Percentiles rank a stretch among this genome's conserved stretches.
These are phyloP conservation scores for Batillaria attramentaria DNA, from an alignment of 1,140 invertebrate genomes.

Conservation along the genomic window DNA sequence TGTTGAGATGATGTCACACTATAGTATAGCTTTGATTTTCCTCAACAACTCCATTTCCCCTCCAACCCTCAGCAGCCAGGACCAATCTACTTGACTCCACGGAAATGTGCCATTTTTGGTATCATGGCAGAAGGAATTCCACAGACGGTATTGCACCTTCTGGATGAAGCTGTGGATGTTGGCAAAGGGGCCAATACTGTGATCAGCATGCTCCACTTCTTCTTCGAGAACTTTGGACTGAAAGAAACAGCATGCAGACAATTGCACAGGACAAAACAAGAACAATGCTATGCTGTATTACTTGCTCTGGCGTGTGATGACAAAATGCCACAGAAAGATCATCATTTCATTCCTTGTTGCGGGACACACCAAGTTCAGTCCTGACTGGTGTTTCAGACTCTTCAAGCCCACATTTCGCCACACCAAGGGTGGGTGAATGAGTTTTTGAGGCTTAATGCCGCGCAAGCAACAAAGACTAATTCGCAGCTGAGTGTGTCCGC, in stretches of 20 bases:
- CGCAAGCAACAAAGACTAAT: too few species aligned
- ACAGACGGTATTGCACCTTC: slow-evolving; percentile 35
- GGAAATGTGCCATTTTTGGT: slow-evolving; percentile 53
- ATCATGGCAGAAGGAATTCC: slow-evolving; percentile 38
- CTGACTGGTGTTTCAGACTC: slow-evolving; percentile 29
- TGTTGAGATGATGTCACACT: slow-evolving; percentile 12
- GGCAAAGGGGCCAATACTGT: slow-evolving; percentile 48
- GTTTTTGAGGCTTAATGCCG: too few species aligned
- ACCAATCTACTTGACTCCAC: slow-evolving; percentile 51
- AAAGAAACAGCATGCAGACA: slow-evolving; percentile 45
- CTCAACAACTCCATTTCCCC: slow-evolving; percentile 52
- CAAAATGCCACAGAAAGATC: neutral
- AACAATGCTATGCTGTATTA: slow-evolving; percentile 26
- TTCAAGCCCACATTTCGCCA: slow-evolving; percentile 28
- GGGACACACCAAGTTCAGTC: slow-evolving; percentile 30
- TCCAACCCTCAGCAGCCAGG: slow-evolving; percentile 50
- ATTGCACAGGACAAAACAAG: slow-evolving; percentile 40
- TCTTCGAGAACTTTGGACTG: slow-evolving; percentile 40
- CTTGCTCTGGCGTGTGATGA: slow-evolving; percentile 13
- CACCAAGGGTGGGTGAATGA: too few species aligned
- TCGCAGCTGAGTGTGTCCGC: too few species aligned
- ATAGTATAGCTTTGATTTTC: slow-evolving; percentile 50
- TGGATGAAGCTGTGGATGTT: slow-evolving; percentile 42
- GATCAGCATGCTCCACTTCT: slow-evolving; percentile 38
- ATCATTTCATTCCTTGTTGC: slow-evolving; percentile 21